Evolutionary conservation across 1,140 invertebrate genomes (phyloP), one percentile per base, ranked within the genome.

Genomic region (Pseudomyrmex pallidus): DNA sequence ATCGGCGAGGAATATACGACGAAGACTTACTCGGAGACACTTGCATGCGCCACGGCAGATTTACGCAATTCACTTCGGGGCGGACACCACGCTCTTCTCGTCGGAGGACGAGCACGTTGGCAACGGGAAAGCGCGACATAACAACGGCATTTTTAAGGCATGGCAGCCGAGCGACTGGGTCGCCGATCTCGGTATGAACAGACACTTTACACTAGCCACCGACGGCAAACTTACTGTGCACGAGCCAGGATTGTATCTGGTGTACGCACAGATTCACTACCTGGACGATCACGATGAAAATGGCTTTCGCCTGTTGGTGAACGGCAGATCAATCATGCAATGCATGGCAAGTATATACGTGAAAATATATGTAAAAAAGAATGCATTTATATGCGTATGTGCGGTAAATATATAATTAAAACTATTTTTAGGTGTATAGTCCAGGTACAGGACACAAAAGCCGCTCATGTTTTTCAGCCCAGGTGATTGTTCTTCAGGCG

Each of bases 231-330:
- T 96, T 1, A 95, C 94, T 0, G 94, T 96, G 3, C 94, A 94
- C 57, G 95, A 96, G 66, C 72, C 94, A 17, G 96, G 96, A 59
- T 88, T 96, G 5, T 96, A 96, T 90, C 95, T 96, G 70, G 93
- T 96, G n/a, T 96, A 96, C 89, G 95, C 95, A 2, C 96, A 96
- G 91, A 95, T 97, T 48, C 96, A 95, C 90, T 97, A 96, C 86
- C 90, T 96, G 10, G 96, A 97, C 85, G 93, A 95, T 13, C 95
- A 96, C 85, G 95, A 96, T 78, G 94, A 94, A 64, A 96, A 96
- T 87, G 96, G 96, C 0, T 97, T 95, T 85, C 93, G 95, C 59
- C 93, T 97, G 15, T 93, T 95, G 66, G 95, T 95, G 66, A 96
- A 95, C 63, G 90, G 94, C 17, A 90, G 93, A 17, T 89, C 93